Percentiles rank a stretch among this genome's conserved stretches.
These are phyloP conservation scores for Smittia sp. DNA, from an alignment of 2,888 invertebrate genomes.

Conservation along the genomic window DNA sequence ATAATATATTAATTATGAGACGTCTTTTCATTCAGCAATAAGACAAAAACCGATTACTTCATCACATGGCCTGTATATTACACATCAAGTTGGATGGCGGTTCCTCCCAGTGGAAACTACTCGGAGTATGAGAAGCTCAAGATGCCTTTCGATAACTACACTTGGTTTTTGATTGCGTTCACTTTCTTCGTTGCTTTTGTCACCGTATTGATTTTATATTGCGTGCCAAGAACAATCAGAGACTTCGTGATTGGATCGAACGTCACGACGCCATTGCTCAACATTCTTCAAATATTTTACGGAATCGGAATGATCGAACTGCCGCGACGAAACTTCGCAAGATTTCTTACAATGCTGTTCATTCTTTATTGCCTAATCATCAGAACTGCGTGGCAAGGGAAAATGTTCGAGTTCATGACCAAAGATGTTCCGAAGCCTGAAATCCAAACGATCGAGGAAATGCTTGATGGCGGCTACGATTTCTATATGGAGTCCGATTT, in stretches of 20 bases:
- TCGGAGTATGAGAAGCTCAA: background rate
- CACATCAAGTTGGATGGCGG: background rate
- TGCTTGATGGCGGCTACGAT: background rate
- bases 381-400: constrained; percentile 25
- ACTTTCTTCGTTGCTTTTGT: background rate
- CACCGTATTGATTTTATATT: background rate
- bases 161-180: background rate
- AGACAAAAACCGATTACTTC: too few species aligned
- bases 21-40: too few species aligned
- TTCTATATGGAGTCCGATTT: background rate
- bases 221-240: background rate
- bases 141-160: background rate
- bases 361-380: background rate
- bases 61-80: too few species aligned
- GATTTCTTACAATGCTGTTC: background rate
- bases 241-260: constrained; percentile 3
- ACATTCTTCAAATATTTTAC: background rate
- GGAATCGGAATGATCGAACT: background rate
- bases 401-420: background rate
- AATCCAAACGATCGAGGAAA: constrained; percentile 6
- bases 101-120: background rate
- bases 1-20: too few species aligned
- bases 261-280: background rate
- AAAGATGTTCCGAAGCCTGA: background rate
- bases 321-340: constrained; percentile 16